These are phyloP conservation scores for Drosophila demipolita DNA, from an alignment of 2,888 invertebrate genomes.

Conservation along the genomic window DNA sequence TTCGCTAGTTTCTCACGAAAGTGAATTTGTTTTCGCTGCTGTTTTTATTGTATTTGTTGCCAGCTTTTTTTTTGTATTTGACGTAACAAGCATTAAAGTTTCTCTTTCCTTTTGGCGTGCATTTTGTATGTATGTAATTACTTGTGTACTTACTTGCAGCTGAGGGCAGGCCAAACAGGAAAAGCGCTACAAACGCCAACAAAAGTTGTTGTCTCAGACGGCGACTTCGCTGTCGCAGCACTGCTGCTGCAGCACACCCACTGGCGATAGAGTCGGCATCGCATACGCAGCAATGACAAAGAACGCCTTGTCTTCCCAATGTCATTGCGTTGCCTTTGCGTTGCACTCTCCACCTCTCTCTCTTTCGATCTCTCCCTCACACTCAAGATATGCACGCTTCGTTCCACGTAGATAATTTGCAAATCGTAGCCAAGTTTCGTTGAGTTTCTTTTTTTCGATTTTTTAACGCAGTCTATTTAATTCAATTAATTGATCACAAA, in stretches of 20 bases:
- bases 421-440: slow-evolving; percentile 8
- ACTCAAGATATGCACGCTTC: slow-evolving; percentile 7
- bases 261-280: slow-evolving; percentile 6
- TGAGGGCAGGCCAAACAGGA: slow-evolving; percentile 48
- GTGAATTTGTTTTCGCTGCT: slow-evolving; percentile 75
- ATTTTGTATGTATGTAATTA: slow-evolving; percentile 1
- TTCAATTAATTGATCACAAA: slow-evolving; percentile 5
- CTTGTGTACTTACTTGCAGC: slow-evolving; percentile 53
- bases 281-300: slow-evolving; percentile 61
- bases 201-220: slow-evolving; percentile 28
- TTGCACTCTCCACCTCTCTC: slow-evolving; percentile 31
- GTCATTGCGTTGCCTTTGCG: slow-evolving; percentile 51
- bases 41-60: slow-evolving; percentile 15
- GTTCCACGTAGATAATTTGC: slow-evolving; percentile 33
- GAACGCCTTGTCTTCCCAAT: slow-evolving; percentile 59
- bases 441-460: slow-evolving; percentile 9
- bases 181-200: slow-evolving; percentile 49
- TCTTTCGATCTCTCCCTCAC: neutral
- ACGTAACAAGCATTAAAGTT: slow-evolving; percentile 64
- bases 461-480: slow-evolving; percentile 22
- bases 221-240: slow-evolving; percentile 27
- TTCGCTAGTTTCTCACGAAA: slow-evolving; percentile 81
- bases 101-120: slow-evolving; percentile 67
- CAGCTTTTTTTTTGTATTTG: slow-evolving; percentile 22
- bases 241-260: slow-evolving; percentile 15